Base-by-base conservation (phyloP, 2,888 invertebrate genomes). In the Heliconius ismenius region DNA sequence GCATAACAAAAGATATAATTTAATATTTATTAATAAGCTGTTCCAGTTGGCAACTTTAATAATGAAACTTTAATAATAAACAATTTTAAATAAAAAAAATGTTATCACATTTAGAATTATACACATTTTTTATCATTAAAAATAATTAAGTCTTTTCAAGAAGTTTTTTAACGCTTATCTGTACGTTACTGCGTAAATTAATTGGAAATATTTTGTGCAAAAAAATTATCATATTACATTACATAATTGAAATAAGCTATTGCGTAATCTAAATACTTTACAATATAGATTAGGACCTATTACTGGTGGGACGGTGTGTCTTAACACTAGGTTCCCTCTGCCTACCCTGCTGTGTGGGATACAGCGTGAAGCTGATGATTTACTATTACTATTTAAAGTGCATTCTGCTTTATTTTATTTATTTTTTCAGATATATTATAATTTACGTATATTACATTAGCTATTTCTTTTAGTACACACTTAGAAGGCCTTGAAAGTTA, bases 151-250 rank as follows among this genome's bases (percentile, higher is more conserved):
- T 15, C 24, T 39, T 24, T 24, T 39, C 24, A 67, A 24, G 67
- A 67, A 67, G 39, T 67, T 39, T 65, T 60, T 65, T 65, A 24
- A 39, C 39, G 39, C 67, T 67, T 67, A 67, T 39, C 67, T 43
- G 15, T n/a, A 39, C n/a, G n/a, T 65, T n/a, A 36, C 36, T 64
- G 21, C 11, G 36, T 64, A 64, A 21, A 63, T 28, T 36, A 10
- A 6, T 36, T 65, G n/a, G 65, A 65, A n/a, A 65, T 13, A 65
- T 13, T 67, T 24, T 11, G 26, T 39, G 11, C n/a, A 65, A 65
- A 65, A n/a, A 39, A 43, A 43, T 43, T 43, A 49, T 49, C 49
- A 64, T 28, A 13, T 62, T 6, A 65, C 36, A 18, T 67, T 67
- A 67, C 15, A 39, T 39, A 67, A 67, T 24, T 15, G 24, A 67